Evolutionary conservation across 2,888 invertebrate genomes (phyloP), one percentile per base, ranked within the genome.

Genomic region (Malthinus seriepunctatus): DNA sequence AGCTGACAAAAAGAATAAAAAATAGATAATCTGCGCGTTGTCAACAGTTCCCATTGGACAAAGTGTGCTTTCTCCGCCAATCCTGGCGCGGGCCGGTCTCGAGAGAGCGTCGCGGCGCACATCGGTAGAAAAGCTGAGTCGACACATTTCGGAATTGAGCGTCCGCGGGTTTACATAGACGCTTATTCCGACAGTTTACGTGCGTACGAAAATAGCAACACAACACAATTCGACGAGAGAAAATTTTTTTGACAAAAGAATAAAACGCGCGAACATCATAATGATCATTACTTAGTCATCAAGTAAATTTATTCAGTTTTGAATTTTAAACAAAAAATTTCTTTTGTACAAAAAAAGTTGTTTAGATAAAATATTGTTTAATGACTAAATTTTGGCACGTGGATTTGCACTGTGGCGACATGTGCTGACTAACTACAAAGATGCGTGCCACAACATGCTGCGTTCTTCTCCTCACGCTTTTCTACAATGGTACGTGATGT

Each of bases 361-460:
- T 10, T 46, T 31, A 31, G 32, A 32, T 31, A 33, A 32, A 46
- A 33, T 46, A 32, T 32, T 32, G 46, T 46, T 32, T 32, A 54
- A 58, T 58, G 59, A 59, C 8, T 59, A 54, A 38, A 42, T 63
- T 56, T 62, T 63, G 64, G 65, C 59, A 63, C 65, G 63, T 64
- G 64, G 62, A 61, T 58, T 60, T 54, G 61, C 53, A 54, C 55
- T 47, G 48, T 37, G 57, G 58, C 59, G 62, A 66, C 56, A 62
- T 63, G 66, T 66, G 67, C 61, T 67, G 62, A 63, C 57, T 61
- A 57, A 46, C 55, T 51, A 60, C 55, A 69, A 67, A 68, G 65
- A 74, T 74, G 74, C 70, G 71, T 66, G 65, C 69, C 59, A 65
- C 70, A 64, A 69, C 72, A 67, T 70, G 70, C 66, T 69, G 69